Evolutionary conservation across 2,888 invertebrate species (phyloP), one percentile per base, ranked within the genome.

Genomic region (Lepetodrilus schrolli): DNA sequence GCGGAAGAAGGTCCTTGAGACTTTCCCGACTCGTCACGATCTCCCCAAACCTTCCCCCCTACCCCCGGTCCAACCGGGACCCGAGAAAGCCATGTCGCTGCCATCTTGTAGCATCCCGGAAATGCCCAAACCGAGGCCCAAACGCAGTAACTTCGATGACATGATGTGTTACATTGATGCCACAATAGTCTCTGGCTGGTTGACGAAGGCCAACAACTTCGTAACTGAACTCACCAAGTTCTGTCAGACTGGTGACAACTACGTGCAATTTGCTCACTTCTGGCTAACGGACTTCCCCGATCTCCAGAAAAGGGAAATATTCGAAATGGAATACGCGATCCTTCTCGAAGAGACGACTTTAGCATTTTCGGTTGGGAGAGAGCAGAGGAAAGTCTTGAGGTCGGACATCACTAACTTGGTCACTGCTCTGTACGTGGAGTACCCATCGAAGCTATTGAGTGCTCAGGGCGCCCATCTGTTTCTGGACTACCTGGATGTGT

Each of bases 261-360:
- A 88, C 83, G 87, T 90, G 21, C 81, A 85, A 69, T 89, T 90
- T 83, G 86, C 88, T 68, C 90, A 90, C 77, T 90, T 90, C 77
- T 90, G 90, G 90, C 81, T 90, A 21, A 81, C 85, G 4, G 84
- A 86, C 34, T 88, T 90, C 75, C 84, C 85, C 8, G 88, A 87
- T 75, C 66, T 78, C 47, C 85, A 89, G 68, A 86, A 86, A 71
- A 80, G 83, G 34, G 88, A 89, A 66, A 88, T 90, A 34, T 86
- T 88, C 76, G 83, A 88, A 49, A 78, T 90, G 76, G 90, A 90
- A 78, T 76, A 87, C 77, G 83, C 84, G 20, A 88, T 90, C 75
- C 70, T 90, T 7, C 43, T 86, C 3, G 89, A 90, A 72, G 87
- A 90, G 75, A 72, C 90, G 43, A 78, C 80, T 4, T 82, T 90